phyloP scores from a whole-genome alignment of 2,888 invertebrate genomes.

The Corbicula japonica region DNA sequence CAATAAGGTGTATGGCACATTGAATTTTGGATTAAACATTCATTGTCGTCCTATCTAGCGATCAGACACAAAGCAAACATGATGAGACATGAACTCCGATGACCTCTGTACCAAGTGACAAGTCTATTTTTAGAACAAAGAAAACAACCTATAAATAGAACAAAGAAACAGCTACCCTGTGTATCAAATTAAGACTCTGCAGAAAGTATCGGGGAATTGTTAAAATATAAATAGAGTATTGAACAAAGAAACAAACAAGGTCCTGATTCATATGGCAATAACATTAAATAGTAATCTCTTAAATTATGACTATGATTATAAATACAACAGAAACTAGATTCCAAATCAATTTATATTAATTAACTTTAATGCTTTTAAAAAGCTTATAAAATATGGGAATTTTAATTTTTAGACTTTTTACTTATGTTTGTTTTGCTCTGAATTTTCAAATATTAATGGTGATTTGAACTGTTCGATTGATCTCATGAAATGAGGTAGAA shows the following conservation, averaged over 20 bases:
- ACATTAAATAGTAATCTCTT: conserved; percentile 48
- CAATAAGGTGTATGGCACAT: conserved; percentile 45
- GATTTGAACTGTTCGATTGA: conserved; percentile 15
- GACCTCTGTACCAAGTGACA: conserved; percentile 60
- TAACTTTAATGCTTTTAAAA: no score
- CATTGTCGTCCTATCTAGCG: conserved; percentile 15
- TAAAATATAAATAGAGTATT: conserved; percentile 45
- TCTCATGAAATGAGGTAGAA: conserved; percentile 42
- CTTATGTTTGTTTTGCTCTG: no score
- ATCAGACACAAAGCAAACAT: conserved; percentile 34
- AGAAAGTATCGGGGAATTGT: conserved; percentile 26
- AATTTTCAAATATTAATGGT: no score
- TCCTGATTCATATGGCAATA: conserved; percentile 45
- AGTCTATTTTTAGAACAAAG: conserved; percentile 54
- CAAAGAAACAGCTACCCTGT: conserved; percentile 42
- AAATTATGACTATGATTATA: conserved; percentile 38
- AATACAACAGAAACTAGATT: conserved; percentile 20
- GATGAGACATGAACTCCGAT: conserved; percentile 46
- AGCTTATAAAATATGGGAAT: no score
- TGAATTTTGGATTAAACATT: conserved; percentile 25
- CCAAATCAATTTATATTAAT: neutral
- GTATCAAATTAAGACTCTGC: conserved; percentile 35
- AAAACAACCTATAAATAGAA: conserved; percentile 50
- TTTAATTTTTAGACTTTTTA: no score
- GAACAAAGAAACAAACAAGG: conserved; percentile 43